Conservation (phyloP, 1,140 invertebrate species). For the Phymorhynchus buccinoides region DNA sequence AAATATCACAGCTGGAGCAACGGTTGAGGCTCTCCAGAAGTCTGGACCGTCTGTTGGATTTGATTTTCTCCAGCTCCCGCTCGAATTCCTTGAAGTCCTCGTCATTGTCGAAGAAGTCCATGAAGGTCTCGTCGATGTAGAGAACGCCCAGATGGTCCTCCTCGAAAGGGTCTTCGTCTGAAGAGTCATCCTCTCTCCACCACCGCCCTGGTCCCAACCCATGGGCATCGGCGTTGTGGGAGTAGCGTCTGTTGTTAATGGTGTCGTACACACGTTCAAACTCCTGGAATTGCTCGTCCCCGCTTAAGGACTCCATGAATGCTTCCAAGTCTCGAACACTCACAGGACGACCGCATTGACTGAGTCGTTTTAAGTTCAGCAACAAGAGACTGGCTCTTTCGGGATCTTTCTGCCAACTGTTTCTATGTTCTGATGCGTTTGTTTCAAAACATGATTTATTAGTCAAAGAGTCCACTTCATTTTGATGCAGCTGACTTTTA, state of each 20-base stretch:
- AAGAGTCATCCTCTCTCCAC: constrained; percentile 5
- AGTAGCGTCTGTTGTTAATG: constrained; percentile 58
- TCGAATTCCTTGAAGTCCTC: constrained; percentile 69
- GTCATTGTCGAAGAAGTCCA: constrained; percentile 69
- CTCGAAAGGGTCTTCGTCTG: constrained; percentile 47
- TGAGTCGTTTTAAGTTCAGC: constrained; percentile 25
- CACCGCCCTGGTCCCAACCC: neutral
- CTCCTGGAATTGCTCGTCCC: constrained; percentile 68
- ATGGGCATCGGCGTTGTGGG: constrained; percentile 46
- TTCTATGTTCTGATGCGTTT: neutral
- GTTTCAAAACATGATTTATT: neutral
- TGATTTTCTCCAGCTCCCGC: constrained; percentile 65
- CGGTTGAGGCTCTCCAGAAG: constrained; percentile 52
- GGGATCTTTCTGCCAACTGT: neutral
- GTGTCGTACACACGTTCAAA: constrained; percentile 69
- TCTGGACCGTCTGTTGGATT: constrained; percentile 57
- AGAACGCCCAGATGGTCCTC: constrained; percentile 31
- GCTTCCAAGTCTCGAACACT: constrained; percentile 35
- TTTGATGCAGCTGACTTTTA: neutral
- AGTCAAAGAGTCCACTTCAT: neutral
- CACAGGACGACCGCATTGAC: neutral
- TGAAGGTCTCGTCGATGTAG: constrained; percentile 59
- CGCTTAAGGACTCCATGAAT: constrained; percentile 68
- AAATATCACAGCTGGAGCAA: constrained; percentile 65
- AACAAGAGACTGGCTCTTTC: constrained; percentile 23